phyloP scores from a whole-genome alignment of 2,888 invertebrate genomes.

The Lathronympha strigana region DNA sequence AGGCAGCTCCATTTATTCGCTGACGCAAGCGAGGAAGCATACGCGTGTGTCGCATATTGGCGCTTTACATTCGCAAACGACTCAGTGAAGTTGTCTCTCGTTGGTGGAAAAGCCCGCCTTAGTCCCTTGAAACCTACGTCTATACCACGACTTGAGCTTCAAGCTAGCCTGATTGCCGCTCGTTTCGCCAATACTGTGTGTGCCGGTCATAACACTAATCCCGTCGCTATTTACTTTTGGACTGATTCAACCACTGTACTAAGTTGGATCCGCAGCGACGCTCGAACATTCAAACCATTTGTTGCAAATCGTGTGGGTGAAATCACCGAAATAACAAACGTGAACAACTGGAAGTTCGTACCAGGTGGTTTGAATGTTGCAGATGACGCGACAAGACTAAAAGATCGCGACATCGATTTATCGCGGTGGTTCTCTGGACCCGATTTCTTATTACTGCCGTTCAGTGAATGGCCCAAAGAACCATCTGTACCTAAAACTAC shows the following conservation, averaged over 20 bases:
- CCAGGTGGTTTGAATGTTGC: slow-evolving; percentile 17
- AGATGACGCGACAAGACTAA: slow-evolving; percentile 2
- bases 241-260: not conserved
- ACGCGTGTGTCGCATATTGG: slow-evolving; percentile 1
- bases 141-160: not conserved
- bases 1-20: not conserved
- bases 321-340: slow-evolving; percentile 13
- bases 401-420: not conserved
- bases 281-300: slow-evolving; percentile 32
- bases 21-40: slow-evolving; percentile 1
- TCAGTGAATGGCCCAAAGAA: not conserved
- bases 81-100: not conserved
- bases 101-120: not conserved
- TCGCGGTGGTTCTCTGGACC: not conserved
- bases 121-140: slow-evolving; percentile 5
- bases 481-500: not conserved
- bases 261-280: not conserved
- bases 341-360: not conserved
- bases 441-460: not conserved
- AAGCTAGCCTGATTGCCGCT: not conserved
- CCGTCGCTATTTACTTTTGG: not conserved
- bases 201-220: slow-evolving; percentile 27
- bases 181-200: not conserved
- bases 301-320: slow-evolving; percentile 33
- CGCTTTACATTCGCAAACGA: not conserved